phyloP scores from a whole-genome alignment of 2,888 invertebrate species.

The Lagria hirta region DNA sequence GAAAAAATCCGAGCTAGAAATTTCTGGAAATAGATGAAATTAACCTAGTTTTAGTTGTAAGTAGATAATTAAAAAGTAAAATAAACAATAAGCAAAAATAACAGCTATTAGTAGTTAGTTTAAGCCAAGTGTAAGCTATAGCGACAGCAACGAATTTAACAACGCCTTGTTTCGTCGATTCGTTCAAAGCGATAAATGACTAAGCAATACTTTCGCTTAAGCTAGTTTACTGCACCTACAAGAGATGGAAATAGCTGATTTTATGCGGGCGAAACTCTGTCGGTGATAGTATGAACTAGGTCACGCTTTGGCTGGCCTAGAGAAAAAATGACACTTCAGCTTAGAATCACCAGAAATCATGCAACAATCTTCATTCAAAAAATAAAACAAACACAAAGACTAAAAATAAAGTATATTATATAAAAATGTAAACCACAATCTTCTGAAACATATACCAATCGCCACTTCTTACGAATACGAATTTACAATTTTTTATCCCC shows the following conservation, averaged over 20 bases:
- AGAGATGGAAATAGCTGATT: slow-evolving; percentile 13
- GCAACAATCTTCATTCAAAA: no score
- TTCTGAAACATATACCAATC: no score
- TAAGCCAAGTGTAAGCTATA: slow-evolving; percentile 32
- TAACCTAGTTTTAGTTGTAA: slow-evolving; percentile 55
- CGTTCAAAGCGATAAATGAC: slow-evolving; percentile 18
- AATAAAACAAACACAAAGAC: no score
- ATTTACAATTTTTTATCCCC: no score
- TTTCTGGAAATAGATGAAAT: slow-evolving; percentile 55
- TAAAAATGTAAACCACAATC: no score
- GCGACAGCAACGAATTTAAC: slow-evolving; percentile 10
- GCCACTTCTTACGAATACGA: no score
- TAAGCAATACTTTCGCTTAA: slow-evolving; percentile 23
- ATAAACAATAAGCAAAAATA: slow-evolving; percentile 35
- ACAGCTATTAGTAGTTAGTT: slow-evolving; percentile 48
- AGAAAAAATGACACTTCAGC: slow-evolving; percentile 4
- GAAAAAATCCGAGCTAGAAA: slow-evolving; percentile 57
- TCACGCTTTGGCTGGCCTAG: slow-evolving; percentile 7
- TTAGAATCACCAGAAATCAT: no score
- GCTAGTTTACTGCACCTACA: slow-evolving; percentile 19
- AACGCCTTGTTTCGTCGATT: slow-evolving; percentile 3
- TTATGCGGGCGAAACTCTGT: slow-evolving; percentile 11
- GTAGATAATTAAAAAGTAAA: slow-evolving; percentile 38
- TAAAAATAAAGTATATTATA: no score
- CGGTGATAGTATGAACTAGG: not conserved